Evolutionary conservation across 2,113 vertebrate genomes (phyloP).

Genomic region (Paedocypris sp.): DNA sequence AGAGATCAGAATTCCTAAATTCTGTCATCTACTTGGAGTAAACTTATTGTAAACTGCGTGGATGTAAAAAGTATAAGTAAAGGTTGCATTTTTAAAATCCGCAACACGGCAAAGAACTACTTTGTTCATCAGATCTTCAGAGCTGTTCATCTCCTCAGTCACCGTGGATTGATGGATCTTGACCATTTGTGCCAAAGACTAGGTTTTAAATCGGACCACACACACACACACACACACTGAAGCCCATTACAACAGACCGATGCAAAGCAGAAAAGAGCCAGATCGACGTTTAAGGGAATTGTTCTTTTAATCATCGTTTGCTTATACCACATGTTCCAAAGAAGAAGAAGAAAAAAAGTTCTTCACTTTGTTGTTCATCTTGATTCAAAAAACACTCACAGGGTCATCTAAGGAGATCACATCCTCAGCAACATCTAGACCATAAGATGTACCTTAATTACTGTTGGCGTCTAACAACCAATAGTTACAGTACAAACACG

Average conservation of each 20-base stretch:
- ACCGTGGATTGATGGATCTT: too few relatives aligned
- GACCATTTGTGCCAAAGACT: too few relatives aligned
- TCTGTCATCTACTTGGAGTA: too few relatives aligned
- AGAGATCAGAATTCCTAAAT: too few relatives aligned
- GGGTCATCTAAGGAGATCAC: neutral
- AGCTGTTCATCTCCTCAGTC: too few relatives aligned
- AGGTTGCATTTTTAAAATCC: too few relatives aligned
- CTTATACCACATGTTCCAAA: neutral
- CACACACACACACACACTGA: neutral
- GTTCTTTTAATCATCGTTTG: neutral
- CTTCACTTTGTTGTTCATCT: neutral
- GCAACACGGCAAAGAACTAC: too few relatives aligned
- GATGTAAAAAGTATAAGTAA: too few relatives aligned
- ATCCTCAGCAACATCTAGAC: neutral
- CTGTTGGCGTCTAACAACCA: neutral
- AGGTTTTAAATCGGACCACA: neutral
- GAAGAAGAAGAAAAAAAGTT: neutral
- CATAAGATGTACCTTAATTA: conserved; percentile 4
- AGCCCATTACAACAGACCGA: neutral
- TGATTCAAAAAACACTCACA: too few relatives aligned
- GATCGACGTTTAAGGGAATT: neutral
- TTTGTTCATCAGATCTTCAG: too few relatives aligned
- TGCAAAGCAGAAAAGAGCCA: neutral
- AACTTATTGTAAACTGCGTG: too few relatives aligned
- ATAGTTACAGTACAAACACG: neutral